These are phyloP conservation scores for Panagrolaimus sp. DNA, from an alignment of 1,140 invertebrate species.

Conservation along the genomic window DNA sequence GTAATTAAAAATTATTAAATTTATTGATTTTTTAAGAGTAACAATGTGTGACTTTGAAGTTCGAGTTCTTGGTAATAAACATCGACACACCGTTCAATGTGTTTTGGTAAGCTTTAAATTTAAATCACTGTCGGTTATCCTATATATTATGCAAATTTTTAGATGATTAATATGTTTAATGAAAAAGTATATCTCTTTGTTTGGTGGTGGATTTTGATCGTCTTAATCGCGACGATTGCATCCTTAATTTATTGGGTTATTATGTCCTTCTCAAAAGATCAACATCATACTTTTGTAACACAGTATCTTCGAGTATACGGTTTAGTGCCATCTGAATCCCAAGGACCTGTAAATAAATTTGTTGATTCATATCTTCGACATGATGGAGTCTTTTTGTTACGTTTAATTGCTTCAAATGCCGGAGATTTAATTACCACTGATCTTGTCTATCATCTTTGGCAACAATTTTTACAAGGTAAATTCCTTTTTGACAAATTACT, in stretches of 20 bases:
- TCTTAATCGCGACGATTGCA: constrained; percentile 43
- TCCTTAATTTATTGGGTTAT: constrained; percentile 45
- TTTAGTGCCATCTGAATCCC: constrained; percentile 18
- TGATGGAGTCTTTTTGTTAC: constrained; percentile 60
- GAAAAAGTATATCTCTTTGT: constrained; percentile 60
- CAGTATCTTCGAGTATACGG: constrained; percentile 42
- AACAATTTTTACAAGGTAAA: constrained; percentile 33
- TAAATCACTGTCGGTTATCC: not conserved
- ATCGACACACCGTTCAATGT: constrained; percentile 59
- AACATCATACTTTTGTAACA: constrained; percentile 33
- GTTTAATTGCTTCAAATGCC: constrained; percentile 53
- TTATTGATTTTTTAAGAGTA: constrained; percentile 60
- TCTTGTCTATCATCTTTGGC: constrained; percentile 51
- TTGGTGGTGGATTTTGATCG: constrained; percentile 60
- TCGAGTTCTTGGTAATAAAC: constrained; percentile 49
- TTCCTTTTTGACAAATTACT: not conserved
- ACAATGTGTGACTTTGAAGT: constrained; percentile 62
- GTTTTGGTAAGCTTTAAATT: constrained; percentile 42
- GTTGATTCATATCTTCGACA: constrained; percentile 45
- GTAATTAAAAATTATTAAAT: not conserved
- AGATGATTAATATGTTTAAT: constrained; percentile 55
- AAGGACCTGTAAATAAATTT: constrained; percentile 55
- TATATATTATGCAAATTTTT: not conserved
- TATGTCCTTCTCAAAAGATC: constrained; percentile 27
- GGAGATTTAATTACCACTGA: constrained; percentile 58